phyloP scores from a whole-genome alignment of 2,113 vertebrate genomes.

The Centropus bengalensis region DNA sequence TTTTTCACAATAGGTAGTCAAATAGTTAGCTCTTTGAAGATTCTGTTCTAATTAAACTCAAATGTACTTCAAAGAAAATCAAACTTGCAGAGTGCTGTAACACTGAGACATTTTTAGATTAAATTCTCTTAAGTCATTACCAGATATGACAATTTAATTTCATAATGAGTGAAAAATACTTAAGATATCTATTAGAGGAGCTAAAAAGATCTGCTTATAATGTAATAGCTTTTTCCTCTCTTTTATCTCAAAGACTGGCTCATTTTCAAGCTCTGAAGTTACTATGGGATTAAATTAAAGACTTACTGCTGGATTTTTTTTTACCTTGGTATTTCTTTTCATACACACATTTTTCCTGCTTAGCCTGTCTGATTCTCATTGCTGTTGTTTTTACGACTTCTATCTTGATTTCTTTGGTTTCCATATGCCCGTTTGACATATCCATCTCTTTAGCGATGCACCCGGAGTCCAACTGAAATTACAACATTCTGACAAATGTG shows the following conservation, averaged over 20 bases:
- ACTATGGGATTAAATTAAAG: neutral
- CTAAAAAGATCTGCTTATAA: neutral
- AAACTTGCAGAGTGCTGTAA: neutral
- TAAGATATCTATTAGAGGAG: neutral
- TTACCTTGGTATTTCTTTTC: neutral
- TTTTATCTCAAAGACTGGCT: neutral
- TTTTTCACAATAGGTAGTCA: slow-evolving; percentile 37
- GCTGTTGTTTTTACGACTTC: neutral
- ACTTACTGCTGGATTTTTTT: neutral
- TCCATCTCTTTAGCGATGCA: neutral
- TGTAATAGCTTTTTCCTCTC: neutral
- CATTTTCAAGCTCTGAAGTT: neutral
- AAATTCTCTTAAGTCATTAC: slow-evolving; percentile 13
- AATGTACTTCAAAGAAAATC: slow-evolving; percentile 33
- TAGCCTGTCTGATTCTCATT: neutral
- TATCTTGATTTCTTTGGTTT: neutral
- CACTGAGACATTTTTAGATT: neutral
- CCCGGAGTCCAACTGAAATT: neutral
- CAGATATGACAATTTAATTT: slow-evolving; percentile 20
- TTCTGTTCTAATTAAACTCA: slow-evolving; percentile 44
- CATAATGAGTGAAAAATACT: slow-evolving; percentile 25
- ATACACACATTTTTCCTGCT: neutral
- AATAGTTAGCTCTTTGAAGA: slow-evolving; percentile 28
- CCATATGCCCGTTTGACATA: neutral
- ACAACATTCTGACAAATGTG: neutral